phyloP scores from a whole-genome alignment of 2,113 vertebrate genomes.

The Nesoenas mayeri region DNA sequence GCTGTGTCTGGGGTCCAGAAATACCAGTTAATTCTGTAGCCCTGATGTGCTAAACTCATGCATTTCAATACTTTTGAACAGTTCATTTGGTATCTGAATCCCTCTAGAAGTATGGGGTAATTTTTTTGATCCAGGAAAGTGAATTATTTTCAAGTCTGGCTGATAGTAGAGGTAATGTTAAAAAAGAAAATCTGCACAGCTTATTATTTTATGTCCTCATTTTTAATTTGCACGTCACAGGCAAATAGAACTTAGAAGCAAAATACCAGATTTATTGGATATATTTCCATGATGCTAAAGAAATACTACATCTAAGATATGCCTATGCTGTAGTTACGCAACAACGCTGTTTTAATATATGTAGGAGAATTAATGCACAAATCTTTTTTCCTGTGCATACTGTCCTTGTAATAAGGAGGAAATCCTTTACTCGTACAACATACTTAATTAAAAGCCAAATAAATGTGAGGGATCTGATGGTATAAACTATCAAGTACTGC shows the following conservation, averaged over 20 bases:
- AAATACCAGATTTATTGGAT: background rate
- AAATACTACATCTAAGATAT: background rate
- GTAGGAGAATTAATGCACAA: background rate
- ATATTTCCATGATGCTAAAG: background rate
- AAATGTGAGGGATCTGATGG: background rate
- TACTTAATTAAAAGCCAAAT: conserved; percentile 9
- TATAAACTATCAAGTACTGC: background rate
- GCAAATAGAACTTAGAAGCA: background rate
- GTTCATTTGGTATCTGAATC: background rate
- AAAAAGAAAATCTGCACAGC: background rate
- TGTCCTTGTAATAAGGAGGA: background rate
- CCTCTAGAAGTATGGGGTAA: background rate
- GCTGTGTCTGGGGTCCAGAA: background rate
- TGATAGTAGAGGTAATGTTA: background rate
- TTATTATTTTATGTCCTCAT: background rate
- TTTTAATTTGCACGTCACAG: background rate
- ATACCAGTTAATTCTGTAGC: background rate
- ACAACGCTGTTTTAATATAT: background rate
- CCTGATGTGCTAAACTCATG: background rate
- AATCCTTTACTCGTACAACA: background rate
- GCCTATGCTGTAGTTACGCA: background rate
- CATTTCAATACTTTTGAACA: background rate
- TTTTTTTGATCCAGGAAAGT: background rate
- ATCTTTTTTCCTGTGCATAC: background rate
- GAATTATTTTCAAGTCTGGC: background rate